phyloP scores from a whole-genome alignment of 1,140 invertebrate species.

The Leptopilina clavipes region DNA sequence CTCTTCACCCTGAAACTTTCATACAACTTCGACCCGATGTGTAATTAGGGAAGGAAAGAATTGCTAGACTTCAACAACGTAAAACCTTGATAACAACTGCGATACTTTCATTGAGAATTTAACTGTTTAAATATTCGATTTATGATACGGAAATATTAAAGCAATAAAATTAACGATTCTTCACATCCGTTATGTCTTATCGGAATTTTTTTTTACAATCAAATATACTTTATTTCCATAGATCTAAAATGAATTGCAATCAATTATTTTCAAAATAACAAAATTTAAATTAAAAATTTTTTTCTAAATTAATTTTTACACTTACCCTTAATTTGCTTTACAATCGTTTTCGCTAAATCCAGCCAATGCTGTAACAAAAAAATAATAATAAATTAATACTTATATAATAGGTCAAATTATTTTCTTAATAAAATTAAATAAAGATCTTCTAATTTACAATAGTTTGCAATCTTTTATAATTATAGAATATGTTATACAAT shows the following conservation, averaged over 20 bases:
- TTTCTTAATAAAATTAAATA: background rate
- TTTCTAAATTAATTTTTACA: no score
- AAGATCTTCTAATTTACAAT: background rate
- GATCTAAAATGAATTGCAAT: background rate
- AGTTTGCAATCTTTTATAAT: background rate
- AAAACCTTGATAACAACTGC: constrained; percentile 56
- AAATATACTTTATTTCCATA: background rate
- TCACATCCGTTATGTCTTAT: background rate
- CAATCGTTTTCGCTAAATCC: constrained; percentile 93
- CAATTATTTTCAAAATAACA: background rate
- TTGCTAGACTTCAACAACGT: constrained; percentile 33
- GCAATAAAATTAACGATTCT: background rate
- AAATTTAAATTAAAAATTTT: background rate
- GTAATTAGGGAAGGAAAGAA: constrained; percentile 44
- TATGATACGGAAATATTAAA: background rate
- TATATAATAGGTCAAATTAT: background rate
- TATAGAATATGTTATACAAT: constrained; percentile 14
- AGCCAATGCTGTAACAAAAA: constrained; percentile 92
- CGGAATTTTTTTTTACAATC: background rate
- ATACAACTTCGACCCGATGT: constrained; percentile 60
- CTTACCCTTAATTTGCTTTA: constrained; percentile 96
- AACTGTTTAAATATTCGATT: constrained; percentile 12
- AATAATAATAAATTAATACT: constrained; percentile 9
- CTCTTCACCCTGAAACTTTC: constrained; percentile 56
- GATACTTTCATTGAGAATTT: constrained; percentile 10